phyloP scores from a whole-genome alignment of 1,140 invertebrate genomes.

The Phymastichus coffea region DNA sequence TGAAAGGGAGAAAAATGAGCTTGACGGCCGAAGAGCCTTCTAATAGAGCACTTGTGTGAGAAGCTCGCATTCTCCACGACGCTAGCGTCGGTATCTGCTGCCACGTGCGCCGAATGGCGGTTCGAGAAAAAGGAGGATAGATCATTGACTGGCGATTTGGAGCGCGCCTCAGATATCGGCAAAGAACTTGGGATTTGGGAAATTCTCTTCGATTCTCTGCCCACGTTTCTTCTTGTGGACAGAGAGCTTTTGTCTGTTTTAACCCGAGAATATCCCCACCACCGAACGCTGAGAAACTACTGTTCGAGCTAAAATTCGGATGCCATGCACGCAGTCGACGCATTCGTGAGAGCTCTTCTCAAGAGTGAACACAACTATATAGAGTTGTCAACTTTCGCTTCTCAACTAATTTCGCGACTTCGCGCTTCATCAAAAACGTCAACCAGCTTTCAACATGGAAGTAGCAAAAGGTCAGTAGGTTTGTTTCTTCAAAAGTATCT shows the following conservation, averaged over 20 bases:
- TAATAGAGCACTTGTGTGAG: too few species aligned
- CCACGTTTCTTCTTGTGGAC: neutral
- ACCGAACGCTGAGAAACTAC: neutral
- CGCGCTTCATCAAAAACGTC: neutral
- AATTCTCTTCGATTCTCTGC: neutral
- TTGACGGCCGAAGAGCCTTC: too few species aligned
- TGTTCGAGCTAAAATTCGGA: neutral
- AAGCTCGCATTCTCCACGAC: too few species aligned
- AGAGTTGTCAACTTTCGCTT: too few species aligned
- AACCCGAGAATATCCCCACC: too few species aligned
- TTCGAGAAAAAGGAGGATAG: neutral
- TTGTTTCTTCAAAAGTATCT: slow-evolving; percentile 5
- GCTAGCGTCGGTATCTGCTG: too few species aligned
- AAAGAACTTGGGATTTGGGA: neutral
- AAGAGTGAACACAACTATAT: too few species aligned
- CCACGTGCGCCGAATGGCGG: neutral
- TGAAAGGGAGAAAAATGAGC: too few species aligned
- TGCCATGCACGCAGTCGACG: neutral
- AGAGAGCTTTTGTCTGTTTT: slow-evolving; percentile 4
- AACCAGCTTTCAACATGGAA: slow-evolving; percentile 37
- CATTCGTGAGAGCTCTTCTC: neutral
- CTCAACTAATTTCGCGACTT: too few species aligned
- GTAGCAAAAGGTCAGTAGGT: slow-evolving; percentile 43
- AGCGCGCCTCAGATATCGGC: too few species aligned
- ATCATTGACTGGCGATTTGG: slow-evolving; percentile 15